phyloP scores from a whole-genome alignment of 2,113 vertebrate genomes.

The Eudyptes chrysolophus region DNA sequence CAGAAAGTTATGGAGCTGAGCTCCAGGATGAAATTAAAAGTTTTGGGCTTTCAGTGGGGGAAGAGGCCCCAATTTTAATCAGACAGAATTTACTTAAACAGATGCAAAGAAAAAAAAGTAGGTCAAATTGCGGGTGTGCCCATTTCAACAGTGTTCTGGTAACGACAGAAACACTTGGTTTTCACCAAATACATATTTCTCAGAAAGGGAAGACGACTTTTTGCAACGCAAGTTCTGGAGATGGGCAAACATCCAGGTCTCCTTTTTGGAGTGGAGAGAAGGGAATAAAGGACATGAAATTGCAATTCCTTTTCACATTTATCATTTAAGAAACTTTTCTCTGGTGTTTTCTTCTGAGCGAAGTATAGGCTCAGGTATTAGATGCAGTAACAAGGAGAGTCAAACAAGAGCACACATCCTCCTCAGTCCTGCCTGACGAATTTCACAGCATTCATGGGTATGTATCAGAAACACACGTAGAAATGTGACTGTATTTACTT shows the following conservation, averaged over 20 bases:
- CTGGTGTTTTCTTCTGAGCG: not conserved
- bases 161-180: constrained; percentile 45
- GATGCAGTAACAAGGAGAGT: not conserved
- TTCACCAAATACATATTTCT: constrained; percentile 11
- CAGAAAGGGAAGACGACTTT: constrained; percentile 27
- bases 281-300: not conserved
- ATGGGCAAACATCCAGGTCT: not conserved
- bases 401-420: not conserved
- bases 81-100: constrained; percentile 47
- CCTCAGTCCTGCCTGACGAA: not conserved
- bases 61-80: not conserved
- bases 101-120: constrained; percentile 41
- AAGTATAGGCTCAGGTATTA: not conserved
- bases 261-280: not conserved
- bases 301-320: not conserved
- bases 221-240: constrained; percentile 15
- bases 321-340: not conserved
- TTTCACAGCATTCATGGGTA: not conserved
- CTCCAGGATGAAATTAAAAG: constrained; percentile 15
- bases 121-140: constrained; percentile 38
- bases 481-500: not conserved
- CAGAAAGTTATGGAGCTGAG: constrained; percentile 18
- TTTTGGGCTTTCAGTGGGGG: not conserved
- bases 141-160: constrained; percentile 27
- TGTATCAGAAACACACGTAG: not conserved